Evolutionary conservation across 2,888 invertebrate species (phyloP).

Genomic region (Leptopilina myrica): DNA sequence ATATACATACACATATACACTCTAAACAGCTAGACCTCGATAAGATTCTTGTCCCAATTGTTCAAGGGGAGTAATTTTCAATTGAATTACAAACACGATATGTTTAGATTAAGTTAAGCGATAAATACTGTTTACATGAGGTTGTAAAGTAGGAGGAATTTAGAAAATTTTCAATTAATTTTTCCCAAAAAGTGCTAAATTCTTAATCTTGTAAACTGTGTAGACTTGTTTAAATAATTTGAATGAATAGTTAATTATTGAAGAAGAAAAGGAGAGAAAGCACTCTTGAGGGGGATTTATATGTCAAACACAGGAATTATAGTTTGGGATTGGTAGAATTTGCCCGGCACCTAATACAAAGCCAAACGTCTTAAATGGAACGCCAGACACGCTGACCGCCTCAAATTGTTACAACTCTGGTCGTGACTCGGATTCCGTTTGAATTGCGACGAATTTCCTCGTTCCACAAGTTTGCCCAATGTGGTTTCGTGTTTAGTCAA

Average conservation of each 20-base stretch:
- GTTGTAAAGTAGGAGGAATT: no score
- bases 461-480: background rate
- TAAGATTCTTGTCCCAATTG: slow-evolving; percentile 33
- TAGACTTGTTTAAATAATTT: no score
- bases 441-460: slow-evolving; percentile 17
- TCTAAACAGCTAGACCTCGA: slow-evolving; percentile 10
- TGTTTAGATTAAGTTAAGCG: no score
- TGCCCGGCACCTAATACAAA: slow-evolving; percentile 5
- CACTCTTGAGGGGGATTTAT: background rate
- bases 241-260: no score
- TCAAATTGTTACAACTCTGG: slow-evolving; percentile 31
- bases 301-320: slow-evolving; percentile 1
- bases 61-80: slow-evolving; percentile 7
- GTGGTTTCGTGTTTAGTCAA: background rate
- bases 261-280: no score
- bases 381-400: slow-evolving; percentile 9
- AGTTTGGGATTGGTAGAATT: slow-evolving; percentile 5
- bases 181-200: no score
- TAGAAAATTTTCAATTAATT: no score
- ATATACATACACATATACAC: background rate
- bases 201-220: no score
- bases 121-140: no score
- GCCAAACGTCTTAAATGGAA: slow-evolving; percentile 1
- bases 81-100: slow-evolving; percentile 14
- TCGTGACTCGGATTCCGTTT: slow-evolving; percentile 14